phyloP scores from a whole-genome alignment of 2,888 invertebrate genomes.

The Trachelus iudaicus region DNA sequence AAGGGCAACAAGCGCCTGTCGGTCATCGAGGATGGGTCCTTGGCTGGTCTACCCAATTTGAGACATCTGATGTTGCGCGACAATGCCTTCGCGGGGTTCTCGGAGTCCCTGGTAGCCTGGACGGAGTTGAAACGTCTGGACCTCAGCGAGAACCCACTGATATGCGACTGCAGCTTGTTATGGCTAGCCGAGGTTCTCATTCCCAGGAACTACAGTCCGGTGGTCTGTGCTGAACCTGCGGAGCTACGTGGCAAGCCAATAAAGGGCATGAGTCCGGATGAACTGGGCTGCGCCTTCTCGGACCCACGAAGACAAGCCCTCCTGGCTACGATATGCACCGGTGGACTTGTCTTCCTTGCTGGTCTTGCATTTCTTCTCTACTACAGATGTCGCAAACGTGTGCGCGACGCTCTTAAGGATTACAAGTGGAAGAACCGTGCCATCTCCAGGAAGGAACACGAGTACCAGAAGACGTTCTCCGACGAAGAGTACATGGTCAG shows the following conservation, averaged over 20 bases:
- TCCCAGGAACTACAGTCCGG: constrained; percentile 75
- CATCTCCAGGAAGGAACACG: constrained; percentile 82
- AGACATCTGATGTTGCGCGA: constrained; percentile 81
- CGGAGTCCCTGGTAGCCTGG: constrained; percentile 85
- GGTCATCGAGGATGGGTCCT: constrained; percentile 79
- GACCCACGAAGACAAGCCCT: constrained; percentile 84
- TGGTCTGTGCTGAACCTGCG: constrained; percentile 80
- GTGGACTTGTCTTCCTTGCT: constrained; percentile 78
- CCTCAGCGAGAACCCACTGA: constrained; percentile 83
- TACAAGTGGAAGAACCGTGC: constrained; percentile 83
- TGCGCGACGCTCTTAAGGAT: constrained; percentile 85
- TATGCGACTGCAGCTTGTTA: constrained; percentile 82
- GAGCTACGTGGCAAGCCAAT: constrained; percentile 76
- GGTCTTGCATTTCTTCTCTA: constrained; percentile 77
- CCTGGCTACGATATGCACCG: constrained; percentile 80
- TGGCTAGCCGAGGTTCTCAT: constrained; percentile 82
- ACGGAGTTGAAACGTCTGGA: constrained; percentile 81
- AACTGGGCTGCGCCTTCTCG: constrained; percentile 84
- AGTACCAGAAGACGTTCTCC: constrained; percentile 90
- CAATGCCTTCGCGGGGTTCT: constrained; percentile 79
- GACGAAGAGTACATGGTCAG: constrained; percentile 87
- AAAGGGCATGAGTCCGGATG: constrained; percentile 76
- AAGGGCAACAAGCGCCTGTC: constrained; percentile 82
- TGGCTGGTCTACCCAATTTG: constrained; percentile 83
- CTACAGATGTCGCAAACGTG: constrained; percentile 82